Conservation (phyloP, 2,888 invertebrate species). For the Amphipyra berbera region DNA sequence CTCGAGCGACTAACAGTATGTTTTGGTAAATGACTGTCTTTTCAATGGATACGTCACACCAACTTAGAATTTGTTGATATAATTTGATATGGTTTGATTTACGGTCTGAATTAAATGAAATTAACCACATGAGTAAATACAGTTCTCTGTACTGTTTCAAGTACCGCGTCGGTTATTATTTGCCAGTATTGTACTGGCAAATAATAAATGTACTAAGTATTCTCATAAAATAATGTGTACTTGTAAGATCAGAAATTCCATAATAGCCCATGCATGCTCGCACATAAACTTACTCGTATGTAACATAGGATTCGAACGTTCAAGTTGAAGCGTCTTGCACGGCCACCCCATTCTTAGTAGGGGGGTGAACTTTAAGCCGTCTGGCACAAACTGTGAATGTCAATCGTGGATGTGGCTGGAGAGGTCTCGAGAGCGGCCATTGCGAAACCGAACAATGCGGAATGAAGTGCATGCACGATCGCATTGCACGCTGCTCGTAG, state of each 20-base stretch:
- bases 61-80: constrained; percentile 27
- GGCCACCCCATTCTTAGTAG: constrained; percentile 63
- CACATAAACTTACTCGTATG: constrained; percentile 26
- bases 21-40: constrained; percentile 37
- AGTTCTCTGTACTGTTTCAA: constrained; percentile 7
- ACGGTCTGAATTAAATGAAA: constrained; percentile 18
- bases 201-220: constrained; percentile 1
- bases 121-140: constrained; percentile 22
- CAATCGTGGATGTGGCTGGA: constrained; percentile 78
- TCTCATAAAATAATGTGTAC: not conserved
- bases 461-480: constrained; percentile 77
- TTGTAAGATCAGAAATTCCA: not conserved
- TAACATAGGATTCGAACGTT: constrained; percentile 42
- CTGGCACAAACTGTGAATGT: constrained; percentile 77
- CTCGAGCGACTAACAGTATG: constrained; percentile 49
- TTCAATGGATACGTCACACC: constrained; percentile 37
- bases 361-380: constrained; percentile 74
- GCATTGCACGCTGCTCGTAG: constrained; percentile 59
- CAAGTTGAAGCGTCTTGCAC: constrained; percentile 57
- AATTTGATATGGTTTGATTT: constrained; percentile 33
- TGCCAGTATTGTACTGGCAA: constrained; percentile 9
- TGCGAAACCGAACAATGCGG: constrained; percentile 83
- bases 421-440: constrained; percentile 76
- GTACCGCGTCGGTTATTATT: not conserved
- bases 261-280: constrained; percentile 12